Percentiles rank a stretch among this genome's conserved stretches.
These are phyloP conservation scores for Liasis olivaceus DNA, from an alignment of 2,797 vertebrate species.

Conservation along the genomic window DNA sequence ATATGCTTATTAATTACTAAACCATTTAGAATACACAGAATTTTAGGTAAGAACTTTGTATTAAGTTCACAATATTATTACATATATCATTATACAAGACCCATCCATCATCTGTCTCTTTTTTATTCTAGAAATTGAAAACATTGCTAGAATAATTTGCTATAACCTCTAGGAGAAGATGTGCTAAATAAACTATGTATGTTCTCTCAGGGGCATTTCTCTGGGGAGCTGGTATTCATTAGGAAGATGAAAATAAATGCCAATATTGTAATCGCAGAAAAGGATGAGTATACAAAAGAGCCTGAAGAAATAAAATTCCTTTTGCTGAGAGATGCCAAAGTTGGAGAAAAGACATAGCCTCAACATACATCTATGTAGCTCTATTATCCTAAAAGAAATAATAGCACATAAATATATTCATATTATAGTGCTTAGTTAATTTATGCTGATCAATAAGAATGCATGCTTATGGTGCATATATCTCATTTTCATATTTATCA, in stretches of 20 bases:
- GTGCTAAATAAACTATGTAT: conserved; percentile 54
- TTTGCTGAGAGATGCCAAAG: neutral
- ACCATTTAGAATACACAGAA: neutral
- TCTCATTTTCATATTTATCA: neutral
- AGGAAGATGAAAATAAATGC: conserved; percentile 57
- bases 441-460: neutral
- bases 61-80: neutral
- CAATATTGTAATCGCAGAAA: conserved; percentile 60
- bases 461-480: neutral
- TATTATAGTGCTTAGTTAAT: conserved; percentile 1
- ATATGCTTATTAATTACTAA: neutral
- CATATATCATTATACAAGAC: neutral
- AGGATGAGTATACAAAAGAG: conserved; percentile 21
- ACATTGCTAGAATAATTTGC: conserved; percentile 13
- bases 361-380: conserved; percentile 18
- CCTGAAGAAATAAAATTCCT: conserved; percentile 38
- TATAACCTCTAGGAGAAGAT: conserved; percentile 26
- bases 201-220: conserved; percentile 53
- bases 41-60: neutral
- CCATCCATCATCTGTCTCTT: neutral
- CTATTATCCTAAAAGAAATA: conserved; percentile 42
- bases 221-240: conserved; percentile 10
- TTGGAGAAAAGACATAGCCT: conserved; percentile 2
- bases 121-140: conserved; percentile 50
- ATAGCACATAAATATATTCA: neutral